Evolutionary conservation across 2,888 invertebrate species (phyloP), one percentile per base, ranked within the genome.

Genomic region (Drosophila lutescens): DNA sequence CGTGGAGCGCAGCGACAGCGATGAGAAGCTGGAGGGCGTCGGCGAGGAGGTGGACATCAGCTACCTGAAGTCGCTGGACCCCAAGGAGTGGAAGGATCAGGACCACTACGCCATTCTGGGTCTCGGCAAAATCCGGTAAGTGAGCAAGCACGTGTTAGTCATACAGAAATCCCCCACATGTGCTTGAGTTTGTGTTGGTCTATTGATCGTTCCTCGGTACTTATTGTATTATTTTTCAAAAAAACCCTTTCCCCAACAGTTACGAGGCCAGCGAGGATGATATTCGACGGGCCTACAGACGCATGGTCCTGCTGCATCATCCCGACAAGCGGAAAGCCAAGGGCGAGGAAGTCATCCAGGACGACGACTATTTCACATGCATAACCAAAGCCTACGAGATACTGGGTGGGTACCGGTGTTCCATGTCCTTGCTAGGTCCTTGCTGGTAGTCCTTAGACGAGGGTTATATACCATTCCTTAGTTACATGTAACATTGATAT

Each of bases 311-410:
- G 57, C 96, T 95, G 88, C 99, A 99, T 91, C 99, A 99, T 93
- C 99, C 99, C 0, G 99, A 99, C 91, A 99, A 99, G 92, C 95
- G 99, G 84, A 97, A 97, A 93, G 96, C 96, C 5, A 94, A 95
- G 89, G 98, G 98, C 4, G 97, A 98, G 92, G 96, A 97, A 78
- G 95, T 98, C 38, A 94, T 95, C 73, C 95, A 95, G 4, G 98
- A 98, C 83, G 97, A 98, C 88, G 99, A 99, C 93, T 99, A 99
- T 92, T 99, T 99, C 92, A 98, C 98, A 0, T 99, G 99, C 91
- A 99, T 99, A 82, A 99, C 99, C 1, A 97, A 97, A 93, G 99
- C 99, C 8, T 98, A 98, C 93, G 99, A 99, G 93, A 97, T 96
- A 63, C 92, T 94, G 46, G 98, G 98, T 32, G 96, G 94, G 65